phyloP scores from a whole-genome alignment of 2,797 vertebrate genomes.

The Pangasius sanitwongsei region DNA sequence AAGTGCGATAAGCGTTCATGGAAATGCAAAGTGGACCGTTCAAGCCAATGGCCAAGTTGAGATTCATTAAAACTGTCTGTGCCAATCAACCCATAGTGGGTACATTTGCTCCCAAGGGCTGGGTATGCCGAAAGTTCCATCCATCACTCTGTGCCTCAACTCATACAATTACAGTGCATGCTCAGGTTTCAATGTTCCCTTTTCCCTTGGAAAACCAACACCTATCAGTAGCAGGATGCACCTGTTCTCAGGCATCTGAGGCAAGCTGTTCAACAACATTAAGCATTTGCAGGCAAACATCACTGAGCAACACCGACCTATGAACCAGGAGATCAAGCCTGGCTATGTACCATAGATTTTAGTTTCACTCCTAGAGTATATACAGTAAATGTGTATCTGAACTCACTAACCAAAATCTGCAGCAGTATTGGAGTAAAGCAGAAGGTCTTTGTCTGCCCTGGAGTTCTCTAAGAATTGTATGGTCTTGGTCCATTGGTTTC shows the following conservation, averaged over 20 bases:
- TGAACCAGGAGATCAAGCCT: too few relatives aligned
- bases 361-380: not conserved
- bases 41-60: not conserved
- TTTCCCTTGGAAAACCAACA: not conserved
- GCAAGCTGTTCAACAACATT: too few relatives aligned
- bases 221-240: not conserved
- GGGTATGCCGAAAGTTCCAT: not conserved
- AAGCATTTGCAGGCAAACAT: too few relatives aligned
- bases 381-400: not conserved
- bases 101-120: not conserved
- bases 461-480: not conserved
- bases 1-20: not conserved
- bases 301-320: too few relatives aligned
- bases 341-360: too few relatives aligned
- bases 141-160: not conserved
- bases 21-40: not conserved
- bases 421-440: not conserved
- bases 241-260: too few relatives aligned
- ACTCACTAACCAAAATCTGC: not conserved
- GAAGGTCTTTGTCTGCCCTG: not conserved
- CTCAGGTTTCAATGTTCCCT: not conserved
- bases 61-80: not conserved
- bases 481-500: not conserved
- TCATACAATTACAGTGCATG: not conserved
- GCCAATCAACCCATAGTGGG: not conserved